These are phyloP conservation scores for Oscheius sp. DNA, from an alignment of 2,888 invertebrate species.

Conservation along the genomic window DNA sequence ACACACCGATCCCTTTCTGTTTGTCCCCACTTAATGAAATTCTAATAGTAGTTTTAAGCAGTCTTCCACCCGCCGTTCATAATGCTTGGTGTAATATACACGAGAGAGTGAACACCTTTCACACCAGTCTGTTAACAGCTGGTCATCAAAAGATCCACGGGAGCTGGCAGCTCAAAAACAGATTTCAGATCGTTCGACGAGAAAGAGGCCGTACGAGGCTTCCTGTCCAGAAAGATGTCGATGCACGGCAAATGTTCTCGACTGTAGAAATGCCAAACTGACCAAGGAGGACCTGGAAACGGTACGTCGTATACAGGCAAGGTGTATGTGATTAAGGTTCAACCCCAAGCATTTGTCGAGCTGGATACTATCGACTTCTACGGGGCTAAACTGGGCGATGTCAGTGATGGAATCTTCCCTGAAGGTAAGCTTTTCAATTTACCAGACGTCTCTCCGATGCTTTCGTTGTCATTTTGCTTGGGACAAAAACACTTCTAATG, in stretches of 20 bases:
- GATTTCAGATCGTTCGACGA: too few species aligned
- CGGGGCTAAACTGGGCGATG: slow-evolving; percentile 9
- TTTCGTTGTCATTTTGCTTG: neutral
- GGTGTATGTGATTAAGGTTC: neutral
- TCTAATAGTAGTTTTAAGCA: too few species aligned
- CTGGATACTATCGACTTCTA: slow-evolving; percentile 24
- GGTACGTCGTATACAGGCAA: neutral
- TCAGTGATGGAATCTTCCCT: slow-evolving; percentile 16
- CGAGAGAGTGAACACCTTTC: too few species aligned
- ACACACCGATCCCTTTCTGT: too few species aligned
- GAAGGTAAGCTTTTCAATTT: neutral
- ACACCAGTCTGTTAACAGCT: too few species aligned
- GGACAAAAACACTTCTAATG: too few species aligned
- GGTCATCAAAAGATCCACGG: too few species aligned
- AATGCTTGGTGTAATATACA: too few species aligned
- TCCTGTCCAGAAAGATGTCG: slow-evolving; percentile 12
- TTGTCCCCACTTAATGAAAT: too few species aligned
- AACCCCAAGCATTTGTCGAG: neutral
- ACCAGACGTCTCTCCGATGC: neutral
- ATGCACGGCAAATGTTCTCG: slow-evolving; percentile 9
- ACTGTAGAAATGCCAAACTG: slow-evolving; percentile 10
- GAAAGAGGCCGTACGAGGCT: neutral
- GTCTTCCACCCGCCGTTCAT: too few species aligned
- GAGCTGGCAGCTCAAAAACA: too few species aligned
- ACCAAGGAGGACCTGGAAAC: slow-evolving; percentile 8